These are phyloP conservation scores for Sus scrofa DNA, from an alignment of 2,113 vertebrate species.

Conservation along the genomic window DNA sequence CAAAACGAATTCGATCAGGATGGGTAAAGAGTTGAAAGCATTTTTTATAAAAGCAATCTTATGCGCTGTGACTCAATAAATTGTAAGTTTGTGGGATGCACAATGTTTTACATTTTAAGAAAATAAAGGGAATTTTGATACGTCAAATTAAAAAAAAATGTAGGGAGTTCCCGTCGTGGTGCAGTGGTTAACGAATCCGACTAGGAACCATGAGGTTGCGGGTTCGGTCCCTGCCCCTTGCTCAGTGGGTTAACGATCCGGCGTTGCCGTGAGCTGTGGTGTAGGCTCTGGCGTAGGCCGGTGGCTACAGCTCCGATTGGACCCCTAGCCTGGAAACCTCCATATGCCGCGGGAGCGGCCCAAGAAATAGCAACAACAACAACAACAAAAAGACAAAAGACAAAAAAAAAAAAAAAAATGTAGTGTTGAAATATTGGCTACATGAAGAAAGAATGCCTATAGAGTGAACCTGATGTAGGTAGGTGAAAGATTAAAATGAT, in stretches of 20 bases:
- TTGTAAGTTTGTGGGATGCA: background rate
- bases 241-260: no score
- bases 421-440: background rate
- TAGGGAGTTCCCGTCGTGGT: no score
- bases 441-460: background rate
- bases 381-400: no score
- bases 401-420: background rate
- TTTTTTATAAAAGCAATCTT: background rate
- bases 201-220: no score
- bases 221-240: no score
- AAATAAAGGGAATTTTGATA: background rate
- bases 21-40: background rate
- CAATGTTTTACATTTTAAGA: background rate
- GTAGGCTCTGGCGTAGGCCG: no score
- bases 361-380: no score
- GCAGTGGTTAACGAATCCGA: no score
- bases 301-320: no score
- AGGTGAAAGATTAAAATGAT: background rate
- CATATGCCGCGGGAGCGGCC: no score
- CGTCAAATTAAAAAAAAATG: background rate
- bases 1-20: background rate
- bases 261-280: no score
- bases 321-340: no score
- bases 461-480: background rate
- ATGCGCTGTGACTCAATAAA: background rate